Evolutionary conservation across 2,888 invertebrate species (phyloP).

Genomic region (Sphecodes monilicornis): DNA sequence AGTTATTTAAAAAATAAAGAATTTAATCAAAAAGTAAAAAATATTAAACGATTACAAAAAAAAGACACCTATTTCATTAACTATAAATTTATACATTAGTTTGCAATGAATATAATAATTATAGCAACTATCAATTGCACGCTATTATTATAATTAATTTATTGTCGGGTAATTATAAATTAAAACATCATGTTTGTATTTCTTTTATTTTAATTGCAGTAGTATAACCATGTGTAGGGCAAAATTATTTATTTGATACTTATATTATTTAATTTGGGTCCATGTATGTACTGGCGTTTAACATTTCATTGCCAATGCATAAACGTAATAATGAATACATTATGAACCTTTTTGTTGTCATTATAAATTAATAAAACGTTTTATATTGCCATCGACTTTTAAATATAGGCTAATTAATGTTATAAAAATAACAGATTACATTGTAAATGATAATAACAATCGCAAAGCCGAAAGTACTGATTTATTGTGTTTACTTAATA

Average conservation of each 20-base stretch:
- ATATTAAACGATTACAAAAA: background rate
- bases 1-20: too few species aligned
- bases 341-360: background rate
- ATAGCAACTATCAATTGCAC: too few species aligned
- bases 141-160: background rate
- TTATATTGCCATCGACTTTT: background rate
- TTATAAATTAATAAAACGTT: background rate
- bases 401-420: background rate
- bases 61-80: background rate
- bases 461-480: background rate
- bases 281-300: background rate
- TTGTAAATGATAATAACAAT: background rate
- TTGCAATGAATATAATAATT: background rate
- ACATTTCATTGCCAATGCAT: background rate
- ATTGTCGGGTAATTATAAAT: background rate
- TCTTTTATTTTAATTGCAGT: background rate
- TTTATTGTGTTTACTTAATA: background rate
- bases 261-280: background rate
- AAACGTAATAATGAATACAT: background rate
- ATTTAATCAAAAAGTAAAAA: too few species aligned
- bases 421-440: background rate
- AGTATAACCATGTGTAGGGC: background rate
- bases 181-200: background rate
- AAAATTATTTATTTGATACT: background rate
- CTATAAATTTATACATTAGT: background rate